Conservation (phyloP, 2,113 vertebrate species). For the Triplophysa rosa region DNA sequence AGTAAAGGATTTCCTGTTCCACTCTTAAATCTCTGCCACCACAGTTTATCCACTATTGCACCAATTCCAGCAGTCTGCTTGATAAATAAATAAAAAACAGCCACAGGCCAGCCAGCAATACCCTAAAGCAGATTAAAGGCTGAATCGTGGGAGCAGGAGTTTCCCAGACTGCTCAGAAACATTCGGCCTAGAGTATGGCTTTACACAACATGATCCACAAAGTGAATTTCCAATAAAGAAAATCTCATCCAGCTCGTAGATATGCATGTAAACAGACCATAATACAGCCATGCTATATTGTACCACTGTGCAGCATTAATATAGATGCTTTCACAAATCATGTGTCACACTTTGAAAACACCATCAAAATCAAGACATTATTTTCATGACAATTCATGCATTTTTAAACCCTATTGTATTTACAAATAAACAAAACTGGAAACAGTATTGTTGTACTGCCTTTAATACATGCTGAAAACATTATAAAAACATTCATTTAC, state of each 20-base stretch:
- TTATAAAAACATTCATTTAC: background rate
- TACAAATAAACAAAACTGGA: too few relatives aligned
- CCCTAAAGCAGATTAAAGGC: slow-evolving; percentile 78
- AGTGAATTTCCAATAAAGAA: slow-evolving; percentile 18
- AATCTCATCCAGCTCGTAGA: slow-evolving; percentile 17
- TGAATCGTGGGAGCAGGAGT: slow-evolving; percentile 66
- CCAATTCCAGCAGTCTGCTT: slow-evolving; percentile 23
- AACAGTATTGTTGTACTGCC: too few relatives aligned
- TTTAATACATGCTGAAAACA: background rate
- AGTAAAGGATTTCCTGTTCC: background rate
- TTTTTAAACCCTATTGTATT: too few relatives aligned
- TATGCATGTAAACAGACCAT: background rate
- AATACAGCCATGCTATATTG: background rate
- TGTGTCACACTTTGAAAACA: too few relatives aligned
- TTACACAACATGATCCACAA: slow-evolving; percentile 22
- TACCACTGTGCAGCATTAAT: background rate
- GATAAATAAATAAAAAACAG: slow-evolving; percentile 8
- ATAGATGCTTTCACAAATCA: too few relatives aligned
- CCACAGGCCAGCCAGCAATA: slow-evolving; percentile 62
- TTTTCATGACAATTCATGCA: too few relatives aligned
- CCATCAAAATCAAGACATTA: too few relatives aligned
- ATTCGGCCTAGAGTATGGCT: background rate
- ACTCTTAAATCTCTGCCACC: slow-evolving; percentile 9
- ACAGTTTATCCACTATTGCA: slow-evolving; percentile 22
- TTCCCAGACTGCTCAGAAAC: slow-evolving; percentile 57